Evolutionary conservation across 1,140 invertebrate genomes (phyloP).

Genomic region (Heliconius eleuchia): DNA sequence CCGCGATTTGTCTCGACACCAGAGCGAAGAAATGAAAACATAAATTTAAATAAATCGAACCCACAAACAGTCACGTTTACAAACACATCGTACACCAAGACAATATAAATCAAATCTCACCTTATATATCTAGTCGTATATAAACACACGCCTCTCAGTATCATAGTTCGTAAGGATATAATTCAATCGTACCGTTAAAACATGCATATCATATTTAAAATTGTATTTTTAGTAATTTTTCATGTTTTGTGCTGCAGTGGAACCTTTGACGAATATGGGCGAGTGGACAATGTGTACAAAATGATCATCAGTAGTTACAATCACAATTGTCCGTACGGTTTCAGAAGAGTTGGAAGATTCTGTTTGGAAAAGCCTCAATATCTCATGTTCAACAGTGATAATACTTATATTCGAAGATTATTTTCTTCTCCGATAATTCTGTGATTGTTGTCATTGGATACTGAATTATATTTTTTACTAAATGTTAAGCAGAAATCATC

Average conservation of each 20-base stretch:
- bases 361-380: background rate
- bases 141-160: background rate
- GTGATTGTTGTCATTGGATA: too few relatives aligned
- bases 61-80: background rate
- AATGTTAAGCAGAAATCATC: too few relatives aligned
- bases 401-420: background rate
- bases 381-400: background rate
- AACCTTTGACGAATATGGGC: background rate
- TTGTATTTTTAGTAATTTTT: background rate
- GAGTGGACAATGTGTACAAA: background rate
- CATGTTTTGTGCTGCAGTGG: background rate
- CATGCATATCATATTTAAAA: background rate
- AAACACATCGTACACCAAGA: background rate
- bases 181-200: background rate
- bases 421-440: too few relatives aligned
- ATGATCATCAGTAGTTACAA: background rate
- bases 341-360: background rate
- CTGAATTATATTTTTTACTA: too few relatives aligned
- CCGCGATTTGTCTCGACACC: too few relatives aligned
- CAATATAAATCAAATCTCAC: background rate
- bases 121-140: background rate
- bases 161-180: background rate
- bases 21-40: too few relatives aligned
- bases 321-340: background rate
- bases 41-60: too few relatives aligned